Evolutionary conservation across 2,113 vertebrate genomes (phyloP), one percentile per base, ranked within the genome.

Genomic region (Pelusios castaneus): DNA sequence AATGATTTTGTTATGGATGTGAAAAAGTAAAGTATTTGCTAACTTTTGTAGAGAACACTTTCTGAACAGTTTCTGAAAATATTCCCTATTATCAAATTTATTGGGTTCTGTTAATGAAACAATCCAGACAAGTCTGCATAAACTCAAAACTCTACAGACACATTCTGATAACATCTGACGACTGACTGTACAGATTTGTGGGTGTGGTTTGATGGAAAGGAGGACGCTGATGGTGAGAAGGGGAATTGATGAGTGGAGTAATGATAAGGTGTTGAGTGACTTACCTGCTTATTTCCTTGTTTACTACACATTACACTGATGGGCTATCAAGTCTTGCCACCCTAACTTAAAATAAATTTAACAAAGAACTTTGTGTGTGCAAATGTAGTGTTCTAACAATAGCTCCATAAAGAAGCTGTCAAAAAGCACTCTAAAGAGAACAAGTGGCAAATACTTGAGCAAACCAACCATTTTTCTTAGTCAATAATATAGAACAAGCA

Each of bases 161-260:
- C 70, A 1, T 89, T 91, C 92, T 92, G 84, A 84, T 96, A 94
- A 19, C 60, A 80, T 94, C 83, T 95, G 80, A 94, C 95, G 58
- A 34, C 91, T 85, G 24, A 80, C 51, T 4, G 0, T 92, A 55
- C 75, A 91, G 80, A 91, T 91, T 76, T 83, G 91, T 95, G 80
- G 89, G 70, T 87, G 58, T 80, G 67, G 80, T 93, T 70, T 3
- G 6, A 63, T 4, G 82, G 82, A 86, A 84, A 89, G 79, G 51
- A 93, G 55, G 70, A 93, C 93, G 47, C 88, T 85, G 91, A 92
- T 22, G 3, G 6, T 45, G 56, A 78, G 91, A 96, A 91, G 25
- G 88, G 89, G 0, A 2, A 34, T 45, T 84, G 54, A 55, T 81
- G 14, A 83, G 10, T 88, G 80, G 80, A 95, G 88, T 80, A 78